Evolutionary conservation across 2,888 invertebrate species (phyloP), one percentile per base, ranked within the genome.

Genomic region (Phyto melanocephala): DNA sequence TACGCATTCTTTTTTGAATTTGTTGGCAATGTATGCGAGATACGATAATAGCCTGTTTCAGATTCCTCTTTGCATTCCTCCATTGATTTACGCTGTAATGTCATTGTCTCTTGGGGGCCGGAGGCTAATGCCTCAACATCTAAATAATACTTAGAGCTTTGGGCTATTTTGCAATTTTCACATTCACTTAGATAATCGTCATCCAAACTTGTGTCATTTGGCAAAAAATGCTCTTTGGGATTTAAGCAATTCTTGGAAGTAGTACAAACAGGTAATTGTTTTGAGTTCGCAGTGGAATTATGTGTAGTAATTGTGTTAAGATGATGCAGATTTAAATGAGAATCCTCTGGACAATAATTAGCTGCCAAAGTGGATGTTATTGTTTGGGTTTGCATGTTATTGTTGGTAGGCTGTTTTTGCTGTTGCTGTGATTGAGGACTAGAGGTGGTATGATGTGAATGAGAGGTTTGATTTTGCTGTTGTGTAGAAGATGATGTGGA

Each of bases 171-270:
- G 92, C 96, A 96, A 92, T 96, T 96, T 91, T 96, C 96, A 91
- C 96, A 96, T 91, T 96, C 96, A 91, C 95, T 95, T 85, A 96
- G 93, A 89, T 95, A 95, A 90, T 95, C 95, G 88, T 95, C 95
- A 62, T 93, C 92, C 71, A 91, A 85, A 68, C 91, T 91, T 22
- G 91, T 91, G 78, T 91, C 91, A 81, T 91, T 91, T 77, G 91
- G 91, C 84, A 91, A 86, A 80, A 91, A 91, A 85, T 91, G 91
- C 82, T 91, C 91, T 82, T 90, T 91, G 50, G 91, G 91, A 87
- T 91, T 91, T 52, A 90, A 87, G 70, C 91, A 91, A 83, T 91
- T 91, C 85, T 91, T 91, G 22, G 91, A 91, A 76, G 91, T 91
- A 68, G 91, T 91, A 84, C 91, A 91, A 60, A 91, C 91, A 1